Evolutionary conservation across 2,113 vertebrate genomes (phyloP).

Genomic region (Nematolebias whitei): DNA sequence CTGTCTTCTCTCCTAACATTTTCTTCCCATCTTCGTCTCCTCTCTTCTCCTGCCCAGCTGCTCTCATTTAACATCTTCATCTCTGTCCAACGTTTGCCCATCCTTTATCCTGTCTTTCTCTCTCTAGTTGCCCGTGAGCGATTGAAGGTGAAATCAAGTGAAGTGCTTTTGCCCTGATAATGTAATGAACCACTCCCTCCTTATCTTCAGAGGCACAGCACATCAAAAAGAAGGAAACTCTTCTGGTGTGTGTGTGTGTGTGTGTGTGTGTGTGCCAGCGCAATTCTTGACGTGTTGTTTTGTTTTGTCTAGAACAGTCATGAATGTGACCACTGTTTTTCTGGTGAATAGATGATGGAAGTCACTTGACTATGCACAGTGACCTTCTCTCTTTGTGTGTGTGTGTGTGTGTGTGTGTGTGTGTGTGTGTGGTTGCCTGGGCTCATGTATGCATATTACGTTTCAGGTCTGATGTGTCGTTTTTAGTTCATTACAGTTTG

Average conservation of each 20-base stretch:
- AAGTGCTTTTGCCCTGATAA: constrained; percentile 49
- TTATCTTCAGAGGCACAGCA: constrained; percentile 60
- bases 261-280: constrained; percentile 8
- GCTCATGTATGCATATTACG: constrained; percentile 11
- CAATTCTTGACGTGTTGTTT: constrained; percentile 26
- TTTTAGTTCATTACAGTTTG: constrained; percentile 27
- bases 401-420: constrained; percentile 21
- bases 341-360: constrained; percentile 62
- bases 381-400: constrained; percentile 53
- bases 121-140: constrained; percentile 22
- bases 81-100: not conserved
- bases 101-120: not conserved
- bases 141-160: constrained; percentile 59
- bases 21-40: not conserved
- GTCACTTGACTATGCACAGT: constrained; percentile 57
- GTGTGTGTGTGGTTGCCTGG: constrained; percentile 22
- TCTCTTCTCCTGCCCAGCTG: not conserved
- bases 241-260: constrained; percentile 10
- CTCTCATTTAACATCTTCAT: not conserved
- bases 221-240: constrained; percentile 39
- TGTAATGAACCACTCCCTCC: constrained; percentile 57
- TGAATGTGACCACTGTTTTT: constrained; percentile 62
- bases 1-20: not conserved
- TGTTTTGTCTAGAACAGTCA: constrained; percentile 68
- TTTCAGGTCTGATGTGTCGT: not conserved